These are phyloP conservation scores for Mastomys coucha DNA, from an alignment of 2,113 vertebrate species.

Conservation along the genomic window DNA sequence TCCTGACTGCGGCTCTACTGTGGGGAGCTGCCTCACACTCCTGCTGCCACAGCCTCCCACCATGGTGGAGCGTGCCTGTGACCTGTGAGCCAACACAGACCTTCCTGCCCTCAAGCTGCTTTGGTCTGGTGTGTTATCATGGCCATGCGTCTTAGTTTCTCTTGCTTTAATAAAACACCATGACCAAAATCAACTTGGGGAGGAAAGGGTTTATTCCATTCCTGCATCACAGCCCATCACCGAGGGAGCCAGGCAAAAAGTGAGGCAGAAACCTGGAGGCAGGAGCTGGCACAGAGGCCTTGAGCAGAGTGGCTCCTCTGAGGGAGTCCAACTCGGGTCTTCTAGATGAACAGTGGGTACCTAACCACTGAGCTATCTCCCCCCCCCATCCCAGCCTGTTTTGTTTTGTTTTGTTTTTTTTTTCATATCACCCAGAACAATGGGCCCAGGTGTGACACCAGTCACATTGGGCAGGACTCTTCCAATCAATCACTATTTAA, in stretches of 20 bases:
- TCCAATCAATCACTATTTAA: background rate
- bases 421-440: background rate
- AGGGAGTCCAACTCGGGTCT: background rate
- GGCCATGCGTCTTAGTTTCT: background rate
- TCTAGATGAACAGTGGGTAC: background rate
- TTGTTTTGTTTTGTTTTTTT: too few relatives aligned
- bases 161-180: background rate
- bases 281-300: background rate
- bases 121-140: background rate
- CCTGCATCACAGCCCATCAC: background rate
- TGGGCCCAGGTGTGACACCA: background rate
- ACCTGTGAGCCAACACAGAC: too few relatives aligned
- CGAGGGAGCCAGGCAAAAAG: background rate
- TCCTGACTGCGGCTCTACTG: too few relatives aligned
- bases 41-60: background rate
- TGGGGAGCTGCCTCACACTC: background rate
- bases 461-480: background rate
- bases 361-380: background rate
- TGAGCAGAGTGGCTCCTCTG: background rate
- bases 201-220: background rate
- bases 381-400: background rate
- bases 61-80: background rate
- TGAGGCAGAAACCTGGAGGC: background rate
- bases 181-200: background rate
- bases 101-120: too few relatives aligned